These are phyloP conservation scores for Taphrorychus bicolor DNA, from an alignment of 2,888 invertebrate species.

Conservation along the genomic window DNA sequence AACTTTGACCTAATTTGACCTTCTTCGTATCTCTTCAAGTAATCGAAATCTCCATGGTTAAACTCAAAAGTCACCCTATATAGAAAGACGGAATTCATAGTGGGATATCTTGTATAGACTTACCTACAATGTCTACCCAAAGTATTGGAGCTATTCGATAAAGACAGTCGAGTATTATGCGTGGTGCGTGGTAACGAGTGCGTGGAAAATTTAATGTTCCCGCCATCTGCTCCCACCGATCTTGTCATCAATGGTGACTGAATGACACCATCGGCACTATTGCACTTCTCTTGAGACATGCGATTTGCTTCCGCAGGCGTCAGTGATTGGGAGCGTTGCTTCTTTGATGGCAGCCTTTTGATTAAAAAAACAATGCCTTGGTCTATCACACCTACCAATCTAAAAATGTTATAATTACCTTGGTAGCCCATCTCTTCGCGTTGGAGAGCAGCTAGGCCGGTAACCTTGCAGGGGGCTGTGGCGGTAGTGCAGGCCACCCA, in stretches of 20 bases:
- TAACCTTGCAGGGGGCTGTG: constrained; percentile 59
- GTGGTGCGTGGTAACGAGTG: constrained; percentile 65
- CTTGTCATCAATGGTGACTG: constrained; percentile 62
- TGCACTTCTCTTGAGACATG: constrained; percentile 66
- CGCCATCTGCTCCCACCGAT: constrained; percentile 56
- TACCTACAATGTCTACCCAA: constrained; percentile 59
- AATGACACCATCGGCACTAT: constrained; percentile 75
- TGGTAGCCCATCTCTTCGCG: constrained; percentile 62
- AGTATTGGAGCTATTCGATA: constrained; percentile 62
- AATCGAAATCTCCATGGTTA: too few relatives aligned
- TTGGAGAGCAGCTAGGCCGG: constrained; percentile 64
- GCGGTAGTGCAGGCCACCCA: constrained; percentile 57
- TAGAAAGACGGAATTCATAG: too few relatives aligned
- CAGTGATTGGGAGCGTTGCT: constrained; percentile 80
- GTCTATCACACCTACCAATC: too few relatives aligned
- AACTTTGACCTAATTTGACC: too few relatives aligned
- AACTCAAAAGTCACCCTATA: too few relatives aligned
- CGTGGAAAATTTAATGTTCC: constrained; percentile 63
- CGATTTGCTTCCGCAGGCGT: constrained; percentile 68
- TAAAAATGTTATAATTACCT: constrained; percentile 45
- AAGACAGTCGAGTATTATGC: constrained; percentile 60
- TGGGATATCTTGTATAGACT: constrained; percentile 3
- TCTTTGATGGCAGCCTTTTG: constrained; percentile 62
- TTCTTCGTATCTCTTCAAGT: too few relatives aligned
- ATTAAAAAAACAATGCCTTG: too few relatives aligned